Evolutionary conservation across 2,888 invertebrate genomes (phyloP), one percentile per base, ranked within the genome.

Genomic region (Anaspis maculata): DNA sequence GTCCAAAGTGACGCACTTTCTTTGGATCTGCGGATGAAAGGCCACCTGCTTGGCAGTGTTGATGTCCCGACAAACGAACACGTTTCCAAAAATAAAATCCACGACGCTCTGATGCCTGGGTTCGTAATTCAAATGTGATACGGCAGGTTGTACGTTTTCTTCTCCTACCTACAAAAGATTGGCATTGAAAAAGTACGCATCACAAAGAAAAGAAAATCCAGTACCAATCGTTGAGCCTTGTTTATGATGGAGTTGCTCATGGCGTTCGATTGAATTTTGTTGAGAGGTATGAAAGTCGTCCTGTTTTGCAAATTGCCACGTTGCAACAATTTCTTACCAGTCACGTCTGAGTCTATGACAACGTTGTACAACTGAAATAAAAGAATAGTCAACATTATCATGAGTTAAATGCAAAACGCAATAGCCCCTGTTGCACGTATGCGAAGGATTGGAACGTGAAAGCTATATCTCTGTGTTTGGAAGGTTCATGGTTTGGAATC

Each of bases 211-310:
- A 25, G 27, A 24, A 44, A 35, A 3, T 37, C 13, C 15, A 10
- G 69, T 51, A 81, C 83, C 48, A 87, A 62, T 13, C 71, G 65
- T 62, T 88, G 76, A 3, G 94, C 94, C 14, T 70, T 62, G 16
- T 69, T 63, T 9, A 57, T 40, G 2, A 41, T 44, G 22, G 42
- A 34, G 16, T 50, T 35, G 48, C 79, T 75, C 42, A 95, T 77
- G 37, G 69, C 59, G 41, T 70, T 62, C 0, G 77, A 76, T 15
- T 69, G 61, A 48, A 96, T 89, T 71, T 89, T 88, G 69, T 91
- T 92, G 45, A 96, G 74, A 13, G 95, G 95, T 39, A 95, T 84
- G 57, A 95, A 78, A 33, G 92, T 95, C 32, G 83, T 82, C 36
- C 94, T 75, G 11, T 75, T 68, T 59, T 79, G 79, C 37, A 97